Base-by-base conservation (phyloP, 92 coral and sea anemone species). In the Pocillopora meandrina region DNA sequence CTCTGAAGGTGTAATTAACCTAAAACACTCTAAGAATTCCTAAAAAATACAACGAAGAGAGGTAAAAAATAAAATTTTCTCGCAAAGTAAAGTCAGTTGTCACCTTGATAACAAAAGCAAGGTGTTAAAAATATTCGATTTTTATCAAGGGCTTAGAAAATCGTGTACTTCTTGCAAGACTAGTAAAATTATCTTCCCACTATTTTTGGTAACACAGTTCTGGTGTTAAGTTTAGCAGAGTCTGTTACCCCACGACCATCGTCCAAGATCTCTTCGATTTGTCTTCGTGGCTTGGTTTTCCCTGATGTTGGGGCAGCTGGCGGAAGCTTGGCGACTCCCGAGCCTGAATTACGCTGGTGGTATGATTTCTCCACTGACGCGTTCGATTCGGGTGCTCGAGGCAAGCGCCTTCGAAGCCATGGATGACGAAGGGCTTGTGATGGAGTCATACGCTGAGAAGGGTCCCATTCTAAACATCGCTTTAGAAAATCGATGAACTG, bases 151-250 rank as follows among this genome's bases (percentile, higher is more conserved):
- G 67, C 11, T 59, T 56, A 42, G 11, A 81, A 69, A 31, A 76
- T 19, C 14, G 47, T 63, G 33, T 69, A 60, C 59, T 69, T 13
- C 26, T 42, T 61, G 62, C 52, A 17, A 61, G 57, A 13, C 21
- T 57, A 58, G 72, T 71, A 66, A 19, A 61, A 74, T 87, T 79
- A 96, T 89, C 99, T 92, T 59, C 99, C 99, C n/a, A 94, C 91
- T 75, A 96, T 96, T 91, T 96, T 96, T 19, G 99, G 99, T n/a
- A 96, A 85, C 56, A 96, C 99, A 90, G 99, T 96, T 89, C 99
- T 89, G 9, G 90, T 91, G 84, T 85, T 94, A 68, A 91, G 61
- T 67, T 90, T 88, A 10, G 94, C 93, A 2, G 97, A 91, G 19
- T 90, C 94, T 10, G 83, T 82, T 26, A 88, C 91, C 15, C 83